Evolutionary conservation across 2,797 vertebrate species (phyloP), one percentile per base, ranked within the genome.

Genomic region (Leptatherina wallacei): DNA sequence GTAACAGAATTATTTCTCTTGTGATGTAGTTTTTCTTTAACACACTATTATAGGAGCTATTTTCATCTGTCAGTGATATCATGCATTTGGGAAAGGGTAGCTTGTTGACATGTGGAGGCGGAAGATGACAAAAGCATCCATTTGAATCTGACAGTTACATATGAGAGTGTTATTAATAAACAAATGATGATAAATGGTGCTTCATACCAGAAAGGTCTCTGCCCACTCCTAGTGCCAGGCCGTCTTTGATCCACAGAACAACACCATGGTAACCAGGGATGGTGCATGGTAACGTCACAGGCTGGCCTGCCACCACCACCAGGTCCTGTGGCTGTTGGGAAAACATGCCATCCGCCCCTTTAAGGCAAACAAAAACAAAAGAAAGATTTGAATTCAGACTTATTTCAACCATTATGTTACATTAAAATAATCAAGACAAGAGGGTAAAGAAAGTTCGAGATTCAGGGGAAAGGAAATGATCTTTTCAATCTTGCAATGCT

Each of bases 241-340:
- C 98, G 0, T 99, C 97, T 85, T 98, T 99, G 86, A 99, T 98
- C 98, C 98, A 99, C 33, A 99, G 95, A 61, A 99, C 97, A 0
- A 99, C 95, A 1, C 98, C 98, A 18, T 96, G 97, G 33, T 99
- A 99, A 55, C 96, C 96, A 0, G 98, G 96, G 80, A 99, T 98
- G 51, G 97, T 96, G 3, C 98, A 99, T 0, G 96, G 95, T 78
- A 99, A 92, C 0, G 97, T 98, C 85, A 97, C 97, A 0, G 96
- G 96, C 91, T 98, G 96, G 27, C 98, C 98, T 0, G 97, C 97
- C 20, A 99, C 95, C 87, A 98, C 97, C 65, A 99, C 97, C 89
- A 98, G 94, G 93, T 99, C 98, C 90, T 98, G 96, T 11, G 98
- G 98, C 88, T 99, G 97, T 92, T 98, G 97, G n/a, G 96, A 96